These are phyloP conservation scores for Cynopterus sphinx DNA, from an alignment of 2,797 vertebrate genomes.

Conservation along the genomic window DNA sequence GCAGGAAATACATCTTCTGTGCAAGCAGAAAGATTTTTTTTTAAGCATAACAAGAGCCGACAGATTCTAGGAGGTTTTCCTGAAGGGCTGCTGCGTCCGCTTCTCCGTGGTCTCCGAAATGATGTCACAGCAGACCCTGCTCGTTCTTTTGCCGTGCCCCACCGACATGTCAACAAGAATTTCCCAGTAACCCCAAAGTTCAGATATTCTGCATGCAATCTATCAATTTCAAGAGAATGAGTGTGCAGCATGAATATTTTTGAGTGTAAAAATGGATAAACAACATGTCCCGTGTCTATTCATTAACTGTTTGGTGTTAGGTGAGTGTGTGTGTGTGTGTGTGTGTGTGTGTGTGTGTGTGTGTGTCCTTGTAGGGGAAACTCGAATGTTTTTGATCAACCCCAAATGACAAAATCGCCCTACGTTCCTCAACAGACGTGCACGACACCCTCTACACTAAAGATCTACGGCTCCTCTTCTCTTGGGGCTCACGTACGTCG, in stretches of 20 bases:
- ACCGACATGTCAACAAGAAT: background rate
- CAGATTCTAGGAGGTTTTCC: background rate
- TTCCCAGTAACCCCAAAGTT: conserved; percentile 10
- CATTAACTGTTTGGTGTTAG: background rate
- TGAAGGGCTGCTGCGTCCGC: background rate
- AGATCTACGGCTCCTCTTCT: background rate
- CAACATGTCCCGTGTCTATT: conserved; percentile 26
- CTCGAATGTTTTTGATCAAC: background rate
- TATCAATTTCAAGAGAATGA: background rate
- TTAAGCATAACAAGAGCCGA: background rate
- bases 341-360: background rate
- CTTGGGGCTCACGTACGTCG: background rate
- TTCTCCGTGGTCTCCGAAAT: background rate
- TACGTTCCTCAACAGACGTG: background rate
- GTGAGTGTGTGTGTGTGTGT: background rate
- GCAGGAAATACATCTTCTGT: background rate
- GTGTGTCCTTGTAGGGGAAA: background rate
- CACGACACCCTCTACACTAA: background rate
- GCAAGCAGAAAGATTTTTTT: background rate
- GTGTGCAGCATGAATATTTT: background rate
- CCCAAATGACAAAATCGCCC: background rate
- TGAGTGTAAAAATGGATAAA: background rate
- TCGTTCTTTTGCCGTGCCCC: background rate
- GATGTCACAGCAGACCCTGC: background rate
- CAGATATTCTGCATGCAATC: background rate